Evolutionary conservation across 2,113 vertebrate species (phyloP), one percentile per base, ranked within the genome.

Genomic region (Aythya baeri): DNA sequence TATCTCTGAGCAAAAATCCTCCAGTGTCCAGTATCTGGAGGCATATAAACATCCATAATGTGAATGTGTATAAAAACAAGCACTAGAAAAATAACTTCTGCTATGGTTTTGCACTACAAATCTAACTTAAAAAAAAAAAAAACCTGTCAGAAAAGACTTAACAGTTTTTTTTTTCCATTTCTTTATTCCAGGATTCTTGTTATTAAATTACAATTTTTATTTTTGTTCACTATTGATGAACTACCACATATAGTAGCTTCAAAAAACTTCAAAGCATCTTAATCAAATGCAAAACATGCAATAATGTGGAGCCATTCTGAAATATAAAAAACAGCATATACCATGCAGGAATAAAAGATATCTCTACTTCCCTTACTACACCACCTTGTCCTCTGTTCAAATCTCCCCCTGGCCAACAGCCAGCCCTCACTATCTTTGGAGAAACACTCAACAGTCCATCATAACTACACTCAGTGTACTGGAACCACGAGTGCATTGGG

Each of bases 401-500:
- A 32, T 27, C 43, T 41, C 25, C 27, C 14, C 44, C 43, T 49
- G 36, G 57, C 62, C 67, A 79, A 59, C 21, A 12, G 14, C 50
- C 87, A 76, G 52, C 12, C 20, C 25, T 41, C 32, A 8, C 7
- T 18, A 27, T 22, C 13, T 88, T 41, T 71, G 70, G 38, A 52
- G 38, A 43, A 63, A 55, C n/a, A 17, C 50, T 61, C 29, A 55
- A 34, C 12, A 38, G 27, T 21, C 44, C 78, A 50, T 41, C 44
- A 17, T 26, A 80, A 67, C 27, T 32, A 11, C 12, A 16, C 14
- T 29, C 1, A 0, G 36, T 29, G 22, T 26, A 52, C 11, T 55
- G 20, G 52, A 66, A 65, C 54, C 2, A 0, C 18, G 50, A 81
- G 58, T 5, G 6, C 1, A 0, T 22, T 49, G n/a, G 38, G 46